A percentile compares a stretch with the other conserved stretches of the same genome.
Evolutionary conservation across 2,797 vertebrate species (phyloP).

Genomic region (Heterohyrax brucei): DNA sequence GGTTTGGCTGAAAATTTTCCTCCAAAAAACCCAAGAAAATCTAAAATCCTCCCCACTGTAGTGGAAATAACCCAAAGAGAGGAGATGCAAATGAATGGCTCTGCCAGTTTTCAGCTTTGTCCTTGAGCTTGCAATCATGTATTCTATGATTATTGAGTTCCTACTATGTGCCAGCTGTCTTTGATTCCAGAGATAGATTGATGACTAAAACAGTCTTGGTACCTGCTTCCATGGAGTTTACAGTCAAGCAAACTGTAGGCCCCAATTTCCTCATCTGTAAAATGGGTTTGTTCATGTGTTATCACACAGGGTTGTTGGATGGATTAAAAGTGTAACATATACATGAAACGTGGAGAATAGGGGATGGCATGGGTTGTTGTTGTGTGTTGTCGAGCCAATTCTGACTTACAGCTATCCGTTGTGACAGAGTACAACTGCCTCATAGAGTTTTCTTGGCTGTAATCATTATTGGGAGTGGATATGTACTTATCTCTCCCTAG

Average conservation of each 20-base stretch:
- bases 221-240: neutral
- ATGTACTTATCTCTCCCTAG: neutral
- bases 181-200: neutral
- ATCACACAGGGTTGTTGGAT: neutral
- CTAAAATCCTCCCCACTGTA: neutral
- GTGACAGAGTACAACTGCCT: neutral
- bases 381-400: neutral
- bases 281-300: neutral
- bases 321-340: conserved; percentile 45
- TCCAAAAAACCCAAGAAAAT: conserved; percentile 50
- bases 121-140: neutral
- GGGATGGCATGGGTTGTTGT: neutral
- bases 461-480: neutral
- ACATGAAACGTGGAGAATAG: neutral
- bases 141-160: neutral
- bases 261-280: neutral
- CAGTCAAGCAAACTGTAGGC: neutral
- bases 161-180: neutral
- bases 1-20: conserved; percentile 50
- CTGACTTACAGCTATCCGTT: neutral
- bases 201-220: neutral
- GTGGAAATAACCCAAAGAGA: neutral
- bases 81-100: neutral
- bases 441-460: neutral
- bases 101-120: neutral